These are phyloP conservation scores for Apostichopus parvimensis DNA, from an alignment of 35 echinoderm and acorn worm species.

Conservation along the genomic window DNA sequence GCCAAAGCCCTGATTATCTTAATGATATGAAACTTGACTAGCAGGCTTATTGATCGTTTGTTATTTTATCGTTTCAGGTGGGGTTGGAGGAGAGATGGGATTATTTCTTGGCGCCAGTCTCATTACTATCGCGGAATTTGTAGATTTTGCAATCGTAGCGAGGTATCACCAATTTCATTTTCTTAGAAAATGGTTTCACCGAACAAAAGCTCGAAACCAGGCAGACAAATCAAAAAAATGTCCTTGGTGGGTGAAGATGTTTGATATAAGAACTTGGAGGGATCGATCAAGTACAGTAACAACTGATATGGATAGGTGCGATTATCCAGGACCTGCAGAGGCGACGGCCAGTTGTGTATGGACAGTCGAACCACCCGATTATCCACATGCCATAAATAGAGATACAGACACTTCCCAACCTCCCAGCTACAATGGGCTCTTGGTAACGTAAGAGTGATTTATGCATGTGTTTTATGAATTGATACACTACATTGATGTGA, in stretches of 20 bases:
- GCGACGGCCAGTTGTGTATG: background rate
- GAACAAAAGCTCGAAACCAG: background rate
- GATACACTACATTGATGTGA: too few species aligned
- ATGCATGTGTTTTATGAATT: too few species aligned
- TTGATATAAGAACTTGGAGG: constrained; percentile 7
- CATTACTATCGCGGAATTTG: constrained; percentile 22
- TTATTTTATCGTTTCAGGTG: background rate
- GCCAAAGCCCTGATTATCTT: too few species aligned
- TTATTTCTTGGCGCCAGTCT: constrained; percentile 22
- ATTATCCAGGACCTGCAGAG: background rate
- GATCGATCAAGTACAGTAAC: too few species aligned
- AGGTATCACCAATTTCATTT: background rate
- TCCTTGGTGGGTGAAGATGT: constrained; percentile 9
- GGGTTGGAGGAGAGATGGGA: constrained; percentile 19
- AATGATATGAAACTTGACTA: too few species aligned
- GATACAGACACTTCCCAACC: too few species aligned
- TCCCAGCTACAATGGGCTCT: too few species aligned
- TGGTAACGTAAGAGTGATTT: too few species aligned
- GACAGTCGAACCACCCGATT: background rate
- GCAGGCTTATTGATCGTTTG: too few species aligned
- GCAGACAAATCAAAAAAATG: background rate
- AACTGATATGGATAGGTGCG: background rate
- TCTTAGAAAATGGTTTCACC: constrained; percentile 11
- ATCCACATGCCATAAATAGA: background rate
- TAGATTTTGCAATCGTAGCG: background rate